Evolutionary conservation across 2,888 invertebrate genomes (phyloP).

Genomic region (Liodrosophila aerea): DNA sequence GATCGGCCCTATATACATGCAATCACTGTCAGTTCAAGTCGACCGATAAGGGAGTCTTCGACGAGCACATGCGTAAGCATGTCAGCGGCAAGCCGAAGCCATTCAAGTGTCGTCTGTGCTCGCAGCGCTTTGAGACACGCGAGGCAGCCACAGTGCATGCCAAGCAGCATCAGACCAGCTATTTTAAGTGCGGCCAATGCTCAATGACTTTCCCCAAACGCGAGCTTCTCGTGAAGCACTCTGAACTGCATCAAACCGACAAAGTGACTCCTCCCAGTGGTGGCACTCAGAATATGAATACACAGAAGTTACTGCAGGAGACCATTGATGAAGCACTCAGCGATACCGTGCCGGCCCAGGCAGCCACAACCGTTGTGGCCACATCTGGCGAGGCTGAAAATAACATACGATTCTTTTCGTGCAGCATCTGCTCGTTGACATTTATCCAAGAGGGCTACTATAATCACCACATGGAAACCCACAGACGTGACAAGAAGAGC

Average conservation of each 20-base stretch:
- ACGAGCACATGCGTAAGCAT: conserved; percentile 82
- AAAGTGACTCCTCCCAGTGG: conserved; percentile 45
- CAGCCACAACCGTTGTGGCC: conserved; percentile 72
- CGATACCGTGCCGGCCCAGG: conserved; percentile 72
- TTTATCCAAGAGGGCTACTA: conserved; percentile 83
- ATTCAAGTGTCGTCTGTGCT: conserved; percentile 83
- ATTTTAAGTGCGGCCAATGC: conserved; percentile 82
- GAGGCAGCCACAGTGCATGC: conserved; percentile 82
- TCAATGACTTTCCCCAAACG: conserved; percentile 81
- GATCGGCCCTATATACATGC: conserved; percentile 78
- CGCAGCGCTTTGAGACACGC: conserved; percentile 82
- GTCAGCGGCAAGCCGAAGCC: conserved; percentile 81
- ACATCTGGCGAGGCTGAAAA: conserved; percentile 73
- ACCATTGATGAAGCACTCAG: conserved; percentile 83
- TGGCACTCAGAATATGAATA: conserved; percentile 69
- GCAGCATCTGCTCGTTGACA: conserved; percentile 82
- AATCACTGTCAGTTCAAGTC: conserved; percentile 82
- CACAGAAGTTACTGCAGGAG: conserved; percentile 82
- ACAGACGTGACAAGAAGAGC: conserved; percentile 78
- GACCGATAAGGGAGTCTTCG: conserved; percentile 80
- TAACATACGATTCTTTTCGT: conserved; percentile 82
- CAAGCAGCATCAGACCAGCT: conserved; percentile 82
- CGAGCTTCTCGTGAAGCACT: conserved; percentile 82
- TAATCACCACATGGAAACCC: conserved; percentile 83
- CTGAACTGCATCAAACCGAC: conserved; percentile 81